These are phyloP conservation scores for Corvus moneduloides DNA, from an alignment of 2,113 vertebrate species.

Conservation along the genomic window DNA sequence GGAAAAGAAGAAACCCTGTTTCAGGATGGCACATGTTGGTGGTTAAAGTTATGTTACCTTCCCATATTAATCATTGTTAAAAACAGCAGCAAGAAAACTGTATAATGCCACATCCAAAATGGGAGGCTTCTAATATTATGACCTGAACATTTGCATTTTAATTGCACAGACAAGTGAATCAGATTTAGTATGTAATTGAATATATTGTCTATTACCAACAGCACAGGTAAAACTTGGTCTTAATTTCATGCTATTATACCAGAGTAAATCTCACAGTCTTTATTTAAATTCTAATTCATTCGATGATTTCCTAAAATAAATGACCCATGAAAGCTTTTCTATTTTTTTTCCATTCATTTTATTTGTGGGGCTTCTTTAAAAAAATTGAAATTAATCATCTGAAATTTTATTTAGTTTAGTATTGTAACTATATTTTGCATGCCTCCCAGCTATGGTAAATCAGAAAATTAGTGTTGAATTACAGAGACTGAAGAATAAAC, in stretches of 20 bases:
- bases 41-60: background rate
- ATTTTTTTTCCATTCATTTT: background rate
- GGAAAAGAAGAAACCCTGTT: background rate
- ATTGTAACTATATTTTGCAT: background rate
- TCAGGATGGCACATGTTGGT: background rate
- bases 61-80: background rate
- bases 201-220: background rate
- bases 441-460: background rate
- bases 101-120: background rate
- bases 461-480: background rate
- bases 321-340: background rate
- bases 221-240: background rate
- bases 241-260: background rate
- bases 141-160: slow-evolving; percentile 18
- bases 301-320: background rate
- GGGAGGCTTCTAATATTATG: background rate
- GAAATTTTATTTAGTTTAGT: background rate
- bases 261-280: background rate
- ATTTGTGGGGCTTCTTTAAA: background rate
- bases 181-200: background rate
- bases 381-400: background rate
- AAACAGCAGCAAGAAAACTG: background rate
- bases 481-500: background rate
- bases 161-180: background rate
- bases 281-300: background rate